These are phyloP conservation scores for Diarsia mendica DNA, from an alignment of 2,888 invertebrate genomes.

Conservation along the genomic window DNA sequence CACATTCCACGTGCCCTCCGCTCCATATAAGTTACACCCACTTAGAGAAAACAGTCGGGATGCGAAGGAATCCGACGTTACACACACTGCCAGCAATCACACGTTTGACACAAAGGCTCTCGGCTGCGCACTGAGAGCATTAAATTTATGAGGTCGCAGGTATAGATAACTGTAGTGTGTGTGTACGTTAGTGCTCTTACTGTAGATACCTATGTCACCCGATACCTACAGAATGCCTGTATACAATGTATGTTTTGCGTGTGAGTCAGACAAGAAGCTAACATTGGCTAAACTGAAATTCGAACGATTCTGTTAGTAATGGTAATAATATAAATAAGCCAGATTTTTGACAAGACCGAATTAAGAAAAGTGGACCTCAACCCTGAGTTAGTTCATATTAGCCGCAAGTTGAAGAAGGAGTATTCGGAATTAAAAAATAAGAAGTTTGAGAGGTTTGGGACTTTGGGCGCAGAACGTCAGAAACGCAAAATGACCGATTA, in stretches of 20 bases:
- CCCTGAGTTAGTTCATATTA: neutral
- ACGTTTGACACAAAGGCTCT: conserved; percentile 41
- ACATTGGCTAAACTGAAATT: neutral
- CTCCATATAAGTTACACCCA: conserved; percentile 66
- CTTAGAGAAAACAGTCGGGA: conserved; percentile 70
- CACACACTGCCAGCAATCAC: conserved; percentile 49
- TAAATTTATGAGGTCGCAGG: conserved; percentile 45
- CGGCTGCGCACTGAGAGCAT: conserved; percentile 39
- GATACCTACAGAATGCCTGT: neutral
- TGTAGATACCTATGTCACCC: neutral
- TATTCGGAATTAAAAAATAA: neutral
- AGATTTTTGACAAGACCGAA: neutral
- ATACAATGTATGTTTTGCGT: neutral
- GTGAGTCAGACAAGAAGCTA: conserved; percentile 4
- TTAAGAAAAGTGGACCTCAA: neutral
- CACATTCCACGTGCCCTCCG: conserved; percentile 71
- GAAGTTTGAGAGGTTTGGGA: too few species aligned
- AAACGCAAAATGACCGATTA: too few species aligned
- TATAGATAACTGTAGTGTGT: conserved; percentile 19
- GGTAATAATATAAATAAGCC: neutral
- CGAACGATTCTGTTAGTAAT: neutral
- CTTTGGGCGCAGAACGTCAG: too few species aligned
- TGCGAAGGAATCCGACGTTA: conserved; percentile 68
- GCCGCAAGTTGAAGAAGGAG: neutral
- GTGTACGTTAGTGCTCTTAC: conserved; percentile 37